Evolutionary conservation across 2,797 vertebrate genomes (phyloP).

Genomic region (Gambelia wislizenii): DNA sequence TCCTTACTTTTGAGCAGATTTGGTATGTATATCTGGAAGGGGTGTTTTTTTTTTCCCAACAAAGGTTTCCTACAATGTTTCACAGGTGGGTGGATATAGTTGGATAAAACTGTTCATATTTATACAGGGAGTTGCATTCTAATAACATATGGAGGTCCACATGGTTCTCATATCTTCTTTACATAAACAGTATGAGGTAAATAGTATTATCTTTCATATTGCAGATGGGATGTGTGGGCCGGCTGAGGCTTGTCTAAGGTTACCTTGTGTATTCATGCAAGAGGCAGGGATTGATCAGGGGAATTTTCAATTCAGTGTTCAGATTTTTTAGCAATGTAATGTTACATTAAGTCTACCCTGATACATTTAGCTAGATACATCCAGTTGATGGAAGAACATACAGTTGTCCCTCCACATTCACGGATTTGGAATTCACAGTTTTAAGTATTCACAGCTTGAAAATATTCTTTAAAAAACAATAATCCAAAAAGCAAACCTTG

Average conservation of each 20-base stretch:
- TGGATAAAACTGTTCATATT: not conserved
- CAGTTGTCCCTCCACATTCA: too few species aligned
- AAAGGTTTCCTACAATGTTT: too few species aligned
- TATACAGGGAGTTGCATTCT: not conserved
- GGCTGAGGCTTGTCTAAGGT: not conserved
- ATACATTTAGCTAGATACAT: not conserved
- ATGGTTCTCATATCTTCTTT: too few species aligned
- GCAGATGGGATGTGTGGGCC: not conserved
- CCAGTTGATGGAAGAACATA: not conserved
- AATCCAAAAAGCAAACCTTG: too few species aligned
- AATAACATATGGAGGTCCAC: too few species aligned
- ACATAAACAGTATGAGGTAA: not conserved
- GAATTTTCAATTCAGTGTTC: not conserved
- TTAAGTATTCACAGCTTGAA: too few species aligned
- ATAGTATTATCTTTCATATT: not conserved
- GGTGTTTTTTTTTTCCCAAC: not conserved
- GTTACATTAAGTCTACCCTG: not conserved
- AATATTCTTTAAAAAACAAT: too few species aligned
- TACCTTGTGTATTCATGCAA: not conserved
- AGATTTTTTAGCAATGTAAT: not conserved
- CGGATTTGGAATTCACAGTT: too few species aligned
- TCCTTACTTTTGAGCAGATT: not conserved
- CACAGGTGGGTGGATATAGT: not conserved
- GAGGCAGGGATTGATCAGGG: not conserved
- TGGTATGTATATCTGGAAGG: not conserved